These are phyloP conservation scores for Pocillopora grandis DNA, from an alignment of 92 coral and sea anemone genomes.

Conservation along the genomic window DNA sequence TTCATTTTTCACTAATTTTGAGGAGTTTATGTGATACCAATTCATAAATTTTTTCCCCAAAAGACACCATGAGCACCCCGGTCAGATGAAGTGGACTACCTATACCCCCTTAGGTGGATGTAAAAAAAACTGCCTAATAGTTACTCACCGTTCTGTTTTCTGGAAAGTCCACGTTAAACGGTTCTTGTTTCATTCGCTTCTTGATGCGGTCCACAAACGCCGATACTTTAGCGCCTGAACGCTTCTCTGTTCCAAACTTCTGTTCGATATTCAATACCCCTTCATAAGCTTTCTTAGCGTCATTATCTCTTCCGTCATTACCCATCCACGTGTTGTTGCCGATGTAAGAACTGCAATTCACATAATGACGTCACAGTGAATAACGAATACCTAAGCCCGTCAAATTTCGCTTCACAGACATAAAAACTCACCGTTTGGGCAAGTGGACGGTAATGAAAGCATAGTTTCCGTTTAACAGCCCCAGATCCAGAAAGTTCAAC, in stretches of 20 bases:
- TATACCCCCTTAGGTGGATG: too few relatives aligned
- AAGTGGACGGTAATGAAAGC: constrained; percentile 84
- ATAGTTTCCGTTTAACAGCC: constrained; percentile 78
- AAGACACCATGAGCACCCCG: too few relatives aligned
- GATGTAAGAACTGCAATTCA: constrained; percentile 60
- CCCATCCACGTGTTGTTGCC: constrained; percentile 89
- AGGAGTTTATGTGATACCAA: too few relatives aligned
- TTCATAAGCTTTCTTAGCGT: constrained; percentile 77
- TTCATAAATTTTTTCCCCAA: too few relatives aligned
- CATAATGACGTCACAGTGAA: neutral
- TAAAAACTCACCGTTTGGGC: constrained; percentile 68
- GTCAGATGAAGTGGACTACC: too few relatives aligned
- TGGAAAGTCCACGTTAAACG: constrained; percentile 63
- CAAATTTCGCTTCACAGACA: neutral
- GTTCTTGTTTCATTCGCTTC: constrained; percentile 59
- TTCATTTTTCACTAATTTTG: too few relatives aligned
- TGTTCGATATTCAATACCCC: constrained; percentile 84
- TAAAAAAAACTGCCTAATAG: too few relatives aligned
- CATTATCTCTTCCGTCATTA: constrained; percentile 64
- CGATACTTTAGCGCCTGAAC: constrained; percentile 63
- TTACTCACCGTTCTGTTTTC: constrained; percentile 66
- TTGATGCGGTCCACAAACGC: constrained; percentile 72
- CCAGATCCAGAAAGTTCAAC: constrained; percentile 78
- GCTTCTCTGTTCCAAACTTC: constrained; percentile 79
- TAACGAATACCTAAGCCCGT: too few relatives aligned